Conservation (phyloP, 2,113 vertebrate genomes). For the Odontesthes bonariensis region DNA sequence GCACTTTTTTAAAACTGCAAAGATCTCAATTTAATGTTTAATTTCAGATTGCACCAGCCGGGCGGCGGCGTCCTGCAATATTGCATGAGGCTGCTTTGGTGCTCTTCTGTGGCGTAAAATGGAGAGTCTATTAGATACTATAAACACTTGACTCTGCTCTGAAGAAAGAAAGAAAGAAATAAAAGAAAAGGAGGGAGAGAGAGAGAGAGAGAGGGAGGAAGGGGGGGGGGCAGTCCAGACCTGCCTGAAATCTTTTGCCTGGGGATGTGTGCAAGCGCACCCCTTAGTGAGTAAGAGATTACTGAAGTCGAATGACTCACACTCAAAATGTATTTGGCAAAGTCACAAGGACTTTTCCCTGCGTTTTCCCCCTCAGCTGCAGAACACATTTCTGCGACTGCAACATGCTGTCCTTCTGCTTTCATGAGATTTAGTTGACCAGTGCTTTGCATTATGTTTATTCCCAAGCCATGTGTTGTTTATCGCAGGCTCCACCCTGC, state of each 20-base stretch:
- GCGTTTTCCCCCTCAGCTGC: constrained; percentile 51
- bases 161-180: constrained; percentile 20
- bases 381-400: constrained; percentile 35
- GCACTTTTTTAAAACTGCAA: background rate
- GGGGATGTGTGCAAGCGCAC: constrained; percentile 58
- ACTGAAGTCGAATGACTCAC: constrained; percentile 69
- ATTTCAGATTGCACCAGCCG: constrained; percentile 2
- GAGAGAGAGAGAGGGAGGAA: background rate
- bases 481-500: constrained; percentile 48
- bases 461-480: constrained; percentile 56
- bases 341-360: constrained; percentile 74
- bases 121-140: constrained; percentile 53
- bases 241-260: constrained; percentile 79
- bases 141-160: constrained; percentile 59
- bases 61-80: background rate
- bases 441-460: constrained; percentile 39
- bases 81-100: constrained; percentile 27
- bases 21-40: constrained; percentile 9
- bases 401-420: constrained; percentile 41
- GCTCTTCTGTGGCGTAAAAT: constrained; percentile 5
- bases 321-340: constrained; percentile 64
- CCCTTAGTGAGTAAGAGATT: constrained; percentile 69
- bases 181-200: too few species aligned
- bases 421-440: constrained; percentile 52
- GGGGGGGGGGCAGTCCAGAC: constrained; percentile 66